Evolutionary conservation across 1,140 invertebrate genomes (phyloP), one percentile per base, ranked within the genome.

Genomic region (Ceratosolen solmsi): DNA sequence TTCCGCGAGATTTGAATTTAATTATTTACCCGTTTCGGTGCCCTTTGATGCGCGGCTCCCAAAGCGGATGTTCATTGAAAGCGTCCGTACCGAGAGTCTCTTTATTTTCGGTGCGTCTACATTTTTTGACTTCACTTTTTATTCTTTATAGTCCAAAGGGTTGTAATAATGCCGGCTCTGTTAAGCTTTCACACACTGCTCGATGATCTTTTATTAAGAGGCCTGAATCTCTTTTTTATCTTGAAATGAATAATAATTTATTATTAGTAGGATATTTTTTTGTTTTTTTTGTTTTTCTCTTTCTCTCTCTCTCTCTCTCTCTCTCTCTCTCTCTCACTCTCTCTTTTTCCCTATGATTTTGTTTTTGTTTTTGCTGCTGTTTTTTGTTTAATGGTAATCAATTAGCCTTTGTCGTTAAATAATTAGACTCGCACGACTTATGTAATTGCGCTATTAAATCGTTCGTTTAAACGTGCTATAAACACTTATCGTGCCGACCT

Each of bases 1-100:
- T 70, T 79, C 65, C 49, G 30, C 27, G 46, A 70, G 49, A 70
- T 70, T 63, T 22, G 46, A 79, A 79, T 79, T 70, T 41, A 70
- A 70, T 79, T 5, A 70, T 70, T 70, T 56, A 20, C 2, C 51
- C 30, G 58, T 51, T 41, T 49, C 46, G 36, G 38, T 13, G 20
- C 60, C 25, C 38, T 77, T 77, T 77, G 58, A 65, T 58, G 58
- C 56, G 25, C 58, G n/a, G 36, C 36, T 49, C 56, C 58, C 74
- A 36, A 17, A 13, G 25, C 58, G 74, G 74, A 63, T 65, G 60
- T 77, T 49, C 46, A 54, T 79, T 78, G 60, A 70, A 46, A 20
- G 2, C 1, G 13, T 36, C 11, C 27, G 49, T 22, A 3, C 49
- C 71, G 22, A 22, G 27, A 27, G 27, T n/a, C 54, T 58, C 30